Percentiles rank a stretch among this genome's conserved stretches.
These are phyloP conservation scores for Clarias fuscus DNA, from an alignment of 2,797 vertebrate species.

Conservation along the genomic window DNA sequence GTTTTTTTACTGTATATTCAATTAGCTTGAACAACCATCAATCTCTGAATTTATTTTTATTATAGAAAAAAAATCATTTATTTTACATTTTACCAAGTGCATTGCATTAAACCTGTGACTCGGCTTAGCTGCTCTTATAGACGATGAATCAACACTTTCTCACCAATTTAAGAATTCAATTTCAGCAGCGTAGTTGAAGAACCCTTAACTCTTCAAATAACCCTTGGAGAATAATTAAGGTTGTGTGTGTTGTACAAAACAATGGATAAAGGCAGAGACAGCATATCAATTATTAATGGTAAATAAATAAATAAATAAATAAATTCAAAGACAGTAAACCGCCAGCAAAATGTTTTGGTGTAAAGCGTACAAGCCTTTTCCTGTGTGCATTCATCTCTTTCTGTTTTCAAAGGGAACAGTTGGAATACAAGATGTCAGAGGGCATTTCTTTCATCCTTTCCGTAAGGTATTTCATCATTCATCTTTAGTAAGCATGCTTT, in stretches of 20 bases:
- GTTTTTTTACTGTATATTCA: background rate
- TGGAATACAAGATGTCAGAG: background rate
- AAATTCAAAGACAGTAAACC: background rate
- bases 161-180: background rate
- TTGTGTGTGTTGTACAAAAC: background rate
- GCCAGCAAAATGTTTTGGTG: slow-evolving; percentile 1
- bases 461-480: background rate
- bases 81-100: background rate
- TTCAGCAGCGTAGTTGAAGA: background rate
- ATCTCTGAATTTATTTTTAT: background rate
- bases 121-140: background rate
- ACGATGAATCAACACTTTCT: background rate
- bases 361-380: background rate
- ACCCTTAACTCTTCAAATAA: background rate
- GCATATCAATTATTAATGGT: background rate
- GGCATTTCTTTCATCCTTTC: background rate
- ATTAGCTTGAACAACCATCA: background rate
- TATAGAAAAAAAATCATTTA: background rate
- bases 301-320: background rate
- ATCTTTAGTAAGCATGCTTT: background rate
- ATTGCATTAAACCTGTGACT: background rate
- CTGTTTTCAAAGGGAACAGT: background rate
- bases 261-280: no score
- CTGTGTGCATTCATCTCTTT: background rate
- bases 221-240: background rate